Evolutionary conservation across 2,113 vertebrate species (phyloP).

Genomic region (Arenaria interpres): DNA sequence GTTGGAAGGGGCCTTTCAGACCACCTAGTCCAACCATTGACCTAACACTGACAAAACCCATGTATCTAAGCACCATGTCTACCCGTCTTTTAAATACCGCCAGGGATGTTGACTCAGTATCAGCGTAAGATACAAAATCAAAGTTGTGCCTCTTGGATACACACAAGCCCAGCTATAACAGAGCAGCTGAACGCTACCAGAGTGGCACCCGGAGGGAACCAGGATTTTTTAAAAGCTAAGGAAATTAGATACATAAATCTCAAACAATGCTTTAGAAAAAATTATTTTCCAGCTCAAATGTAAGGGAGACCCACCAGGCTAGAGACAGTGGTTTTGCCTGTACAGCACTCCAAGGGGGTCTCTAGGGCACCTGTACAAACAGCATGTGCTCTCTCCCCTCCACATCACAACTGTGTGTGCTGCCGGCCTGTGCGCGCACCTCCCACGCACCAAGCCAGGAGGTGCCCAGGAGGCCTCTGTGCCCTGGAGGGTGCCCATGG

Average conservation of each 20-base stretch:
- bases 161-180: not conserved
- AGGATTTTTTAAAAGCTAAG: not conserved
- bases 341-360: not conserved
- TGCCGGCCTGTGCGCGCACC: not conserved
- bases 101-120: too few relatives aligned
- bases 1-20: too few relatives aligned
- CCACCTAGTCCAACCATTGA: too few relatives aligned
- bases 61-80: too few relatives aligned
- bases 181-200: not conserved
- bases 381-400: too few relatives aligned
- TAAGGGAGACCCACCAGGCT: not conserved
- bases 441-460: not conserved
- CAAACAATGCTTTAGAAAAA: not conserved
- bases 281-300: not conserved
- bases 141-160: not conserved
- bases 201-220: not conserved
- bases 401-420: accelerated
- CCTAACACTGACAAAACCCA: too few relatives aligned
- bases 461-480: not conserved
- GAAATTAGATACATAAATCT: not conserved
- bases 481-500: not conserved
- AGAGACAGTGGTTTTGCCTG: not conserved
- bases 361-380: not conserved
- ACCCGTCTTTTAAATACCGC: too few relatives aligned
- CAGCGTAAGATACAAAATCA: too few relatives aligned